Conservation (phyloP, 2,888 invertebrate species). For the Callyntrura sp. region DNA sequence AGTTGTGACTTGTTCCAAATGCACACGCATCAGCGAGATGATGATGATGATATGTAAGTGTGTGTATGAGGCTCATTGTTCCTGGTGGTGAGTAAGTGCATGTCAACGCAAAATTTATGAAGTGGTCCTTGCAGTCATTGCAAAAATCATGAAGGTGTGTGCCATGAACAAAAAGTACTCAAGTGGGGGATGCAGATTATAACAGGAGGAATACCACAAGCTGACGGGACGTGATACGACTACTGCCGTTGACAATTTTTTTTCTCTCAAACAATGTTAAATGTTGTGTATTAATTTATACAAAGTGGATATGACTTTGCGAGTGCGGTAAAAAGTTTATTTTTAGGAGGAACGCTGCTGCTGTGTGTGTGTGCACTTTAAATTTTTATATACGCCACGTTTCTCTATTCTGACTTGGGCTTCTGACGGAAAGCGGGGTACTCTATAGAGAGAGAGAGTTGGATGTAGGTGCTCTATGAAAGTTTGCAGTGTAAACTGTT, state of each 20-base stretch:
- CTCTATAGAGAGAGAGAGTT: no score
- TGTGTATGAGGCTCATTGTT: background rate
- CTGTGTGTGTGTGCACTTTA: no score
- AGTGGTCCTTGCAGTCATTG: conserved; percentile 43
- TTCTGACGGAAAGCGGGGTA: no score
- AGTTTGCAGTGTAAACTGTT: no score
- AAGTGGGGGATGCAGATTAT: background rate
- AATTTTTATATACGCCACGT: no score
- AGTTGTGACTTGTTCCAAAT: background rate
- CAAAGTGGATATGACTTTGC: background rate
- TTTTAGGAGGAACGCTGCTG: no score
- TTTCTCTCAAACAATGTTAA: background rate
- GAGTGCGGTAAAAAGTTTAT: no score
- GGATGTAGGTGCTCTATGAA: no score
- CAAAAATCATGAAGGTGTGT: conserved; percentile 35
- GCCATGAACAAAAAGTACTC: background rate
- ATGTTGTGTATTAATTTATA: background rate
- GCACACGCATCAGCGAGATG: background rate
- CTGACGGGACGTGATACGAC: background rate
- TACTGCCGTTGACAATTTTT: background rate
- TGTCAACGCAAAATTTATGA: conserved; percentile 55
- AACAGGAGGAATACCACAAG: background rate
- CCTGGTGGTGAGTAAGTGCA: background rate
- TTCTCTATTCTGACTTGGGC: no score
- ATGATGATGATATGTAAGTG: no score